Percentiles rank a stretch among this genome's conserved stretches.
Evolutionary conservation across 2,888 invertebrate species (phyloP).

Genomic region (Patella ulyssiponensis): DNA sequence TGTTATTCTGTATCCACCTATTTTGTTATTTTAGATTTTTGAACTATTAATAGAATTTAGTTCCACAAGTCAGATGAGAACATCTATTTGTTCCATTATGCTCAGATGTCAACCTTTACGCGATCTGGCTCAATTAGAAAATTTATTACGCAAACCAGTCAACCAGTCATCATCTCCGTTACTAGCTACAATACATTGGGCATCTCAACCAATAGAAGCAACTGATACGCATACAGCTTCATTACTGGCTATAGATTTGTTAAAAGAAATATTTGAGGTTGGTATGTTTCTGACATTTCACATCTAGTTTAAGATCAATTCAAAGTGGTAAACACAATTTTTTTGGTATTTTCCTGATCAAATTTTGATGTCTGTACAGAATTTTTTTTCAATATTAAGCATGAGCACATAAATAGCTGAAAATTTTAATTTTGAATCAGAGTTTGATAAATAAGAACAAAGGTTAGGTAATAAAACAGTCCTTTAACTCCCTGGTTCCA

Average conservation of each 20-base stretch:
- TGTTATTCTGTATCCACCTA: background rate
- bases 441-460: too few species aligned
- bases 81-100: conserved; percentile 24
- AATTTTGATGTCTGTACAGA: too few species aligned
- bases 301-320: background rate
- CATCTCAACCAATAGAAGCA: conserved; percentile 59
- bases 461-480: too few species aligned
- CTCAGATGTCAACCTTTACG: conserved; percentile 34
- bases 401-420: too few species aligned
- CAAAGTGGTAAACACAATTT: too few species aligned
- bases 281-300: background rate
- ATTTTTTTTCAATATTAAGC: too few species aligned
- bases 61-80: conserved; percentile 8
- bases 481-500: too few species aligned
- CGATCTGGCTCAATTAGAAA: conserved; percentile 36
- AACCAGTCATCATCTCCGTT: conserved; percentile 57
- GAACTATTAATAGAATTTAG: background rate
- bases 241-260: conserved; percentile 59
- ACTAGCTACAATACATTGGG: conserved; percentile 62
- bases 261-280: conserved; percentile 53
- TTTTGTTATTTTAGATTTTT: background rate
- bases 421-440: too few species aligned
- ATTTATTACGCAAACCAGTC: conserved; percentile 40
- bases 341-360: too few species aligned
- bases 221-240: conserved; percentile 45